Evolutionary conservation across 1,140 invertebrate genomes (phyloP).

Genomic region (Kradibia gibbosae): DNA sequence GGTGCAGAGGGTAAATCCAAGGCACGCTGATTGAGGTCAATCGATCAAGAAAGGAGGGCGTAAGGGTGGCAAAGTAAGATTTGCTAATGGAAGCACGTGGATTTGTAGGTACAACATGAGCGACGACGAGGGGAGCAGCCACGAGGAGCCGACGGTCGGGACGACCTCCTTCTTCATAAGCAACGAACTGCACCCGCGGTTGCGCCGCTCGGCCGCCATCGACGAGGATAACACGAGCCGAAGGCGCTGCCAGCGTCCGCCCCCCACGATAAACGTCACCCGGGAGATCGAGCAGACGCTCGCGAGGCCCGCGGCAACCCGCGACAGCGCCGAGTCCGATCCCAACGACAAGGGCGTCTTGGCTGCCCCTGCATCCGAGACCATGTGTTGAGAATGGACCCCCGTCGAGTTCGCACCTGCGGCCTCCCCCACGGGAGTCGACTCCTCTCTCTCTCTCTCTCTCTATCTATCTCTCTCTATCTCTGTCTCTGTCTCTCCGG

Average conservation of each 20-base stretch:
- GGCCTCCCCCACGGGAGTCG: neutral
- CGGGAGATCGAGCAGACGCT: conserved; percentile 70
- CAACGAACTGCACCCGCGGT: conserved; percentile 60
- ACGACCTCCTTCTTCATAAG: conserved; percentile 58
- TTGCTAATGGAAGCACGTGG: neutral
- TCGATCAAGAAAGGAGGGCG: too few relatives aligned
- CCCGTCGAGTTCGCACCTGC: neutral
- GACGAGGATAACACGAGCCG: conserved; percentile 62
- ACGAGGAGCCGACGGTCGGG: conserved; percentile 57
- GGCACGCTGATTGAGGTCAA: too few relatives aligned
- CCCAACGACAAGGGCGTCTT: conserved; percentile 63
- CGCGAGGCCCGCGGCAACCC: conserved; percentile 64
- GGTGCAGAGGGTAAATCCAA: too few relatives aligned
- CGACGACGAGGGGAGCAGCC: conserved; percentile 63
- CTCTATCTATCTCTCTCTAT: too few relatives aligned
- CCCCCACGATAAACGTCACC: conserved; percentile 68
- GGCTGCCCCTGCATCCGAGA: conserved; percentile 69
- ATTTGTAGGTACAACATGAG: conserved; percentile 71
- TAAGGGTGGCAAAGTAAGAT: neutral
- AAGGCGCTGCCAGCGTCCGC: conserved; percentile 55
- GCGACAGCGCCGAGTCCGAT: conserved; percentile 62
- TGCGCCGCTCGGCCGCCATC: conserved; percentile 64
- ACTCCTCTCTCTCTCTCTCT: neutral
- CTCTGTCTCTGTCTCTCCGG: too few relatives aligned
- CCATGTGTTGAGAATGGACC: conserved; percentile 65